Conservation (phyloP, 1,140 invertebrate genomes). For the Saccostrea glomerata region DNA sequence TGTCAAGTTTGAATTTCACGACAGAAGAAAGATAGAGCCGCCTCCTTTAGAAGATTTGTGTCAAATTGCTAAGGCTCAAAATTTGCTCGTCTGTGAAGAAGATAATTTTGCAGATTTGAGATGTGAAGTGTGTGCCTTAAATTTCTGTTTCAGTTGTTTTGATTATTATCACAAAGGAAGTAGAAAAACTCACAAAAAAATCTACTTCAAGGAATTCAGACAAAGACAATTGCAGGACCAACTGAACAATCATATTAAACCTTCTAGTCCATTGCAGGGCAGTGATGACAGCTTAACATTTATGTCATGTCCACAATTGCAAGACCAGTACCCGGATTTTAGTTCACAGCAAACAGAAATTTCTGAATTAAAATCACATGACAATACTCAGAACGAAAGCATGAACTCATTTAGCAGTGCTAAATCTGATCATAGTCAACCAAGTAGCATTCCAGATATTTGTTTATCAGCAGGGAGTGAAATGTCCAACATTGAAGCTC, state of each 20-base stretch:
- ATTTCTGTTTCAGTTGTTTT: conserved; percentile 76
- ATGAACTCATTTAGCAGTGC: conserved; percentile 65
- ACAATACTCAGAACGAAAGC: conserved; percentile 44
- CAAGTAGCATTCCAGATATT: conserved; percentile 67
- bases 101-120: conserved; percentile 77
- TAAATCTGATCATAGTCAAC: conserved; percentile 65
- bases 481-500: conserved; percentile 52
- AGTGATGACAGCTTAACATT: conserved; percentile 71
- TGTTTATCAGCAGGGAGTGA: conserved; percentile 50
- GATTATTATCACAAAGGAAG: conserved; percentile 70
- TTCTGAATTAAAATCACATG: neutral
- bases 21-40: conserved; percentile 66
- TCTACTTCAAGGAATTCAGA: conserved; percentile 63
- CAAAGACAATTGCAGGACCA: conserved; percentile 51
- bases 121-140: conserved; percentile 76
- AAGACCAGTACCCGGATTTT: neutral
- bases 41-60: conserved; percentile 72
- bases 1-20: conserved; percentile 74
- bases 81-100: conserved; percentile 67
- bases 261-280: conserved; percentile 64
- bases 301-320: conserved; percentile 69
- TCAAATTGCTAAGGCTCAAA: conserved; percentile 61
- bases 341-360: neutral
- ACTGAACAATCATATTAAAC: conserved; percentile 63
- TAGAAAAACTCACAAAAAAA: conserved; percentile 66